Percentiles rank a stretch among this genome's conserved stretches.
Evolutionary conservation across 53 echinoderm and acorn worm species (phyloP).

Genomic region (Patiria pectinifera): DNA sequence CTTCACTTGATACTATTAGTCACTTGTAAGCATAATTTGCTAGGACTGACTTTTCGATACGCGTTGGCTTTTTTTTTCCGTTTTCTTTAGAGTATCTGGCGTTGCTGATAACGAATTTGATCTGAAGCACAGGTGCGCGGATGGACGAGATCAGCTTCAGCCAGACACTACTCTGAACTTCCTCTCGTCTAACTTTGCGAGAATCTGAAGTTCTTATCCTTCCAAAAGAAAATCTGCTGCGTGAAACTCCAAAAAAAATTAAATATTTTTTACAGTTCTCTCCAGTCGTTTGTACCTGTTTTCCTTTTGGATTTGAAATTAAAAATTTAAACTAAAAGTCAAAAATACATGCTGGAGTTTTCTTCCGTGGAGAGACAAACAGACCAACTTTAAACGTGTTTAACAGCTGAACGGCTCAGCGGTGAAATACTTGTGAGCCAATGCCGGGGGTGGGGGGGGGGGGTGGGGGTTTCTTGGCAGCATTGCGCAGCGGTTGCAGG

Average conservation of each 20-base stretch:
- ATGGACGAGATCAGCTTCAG: not conserved
- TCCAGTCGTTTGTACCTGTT: not conserved
- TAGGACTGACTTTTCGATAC: not conserved
- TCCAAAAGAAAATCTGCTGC: not conserved
- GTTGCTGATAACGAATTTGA: not conserved
- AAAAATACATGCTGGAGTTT: not conserved
- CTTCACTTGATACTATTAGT: not conserved
- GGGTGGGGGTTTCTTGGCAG: not conserved
- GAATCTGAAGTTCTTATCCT: not conserved
- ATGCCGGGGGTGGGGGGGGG: not conserved
- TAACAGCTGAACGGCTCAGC: not conserved
- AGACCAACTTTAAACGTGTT: not conserved
- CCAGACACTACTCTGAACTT: conserved; percentile 29
- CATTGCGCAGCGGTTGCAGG: conserved; percentile 36
- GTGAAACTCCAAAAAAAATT: not conserved
- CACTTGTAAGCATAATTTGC: not conserved
- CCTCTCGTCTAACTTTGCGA: not conserved
- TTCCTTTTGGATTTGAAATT: not conserved
- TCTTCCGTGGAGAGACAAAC: not conserved
- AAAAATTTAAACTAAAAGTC: too few species aligned
- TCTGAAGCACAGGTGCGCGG: not conserved
- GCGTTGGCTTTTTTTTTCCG: not conserved
- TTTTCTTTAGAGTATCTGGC: not conserved
- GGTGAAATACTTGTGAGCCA: not conserved
- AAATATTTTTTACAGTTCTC: not conserved